Evolutionary conservation across 2,113 vertebrate species (phyloP).

Genomic region (Channa maculata): DNA sequence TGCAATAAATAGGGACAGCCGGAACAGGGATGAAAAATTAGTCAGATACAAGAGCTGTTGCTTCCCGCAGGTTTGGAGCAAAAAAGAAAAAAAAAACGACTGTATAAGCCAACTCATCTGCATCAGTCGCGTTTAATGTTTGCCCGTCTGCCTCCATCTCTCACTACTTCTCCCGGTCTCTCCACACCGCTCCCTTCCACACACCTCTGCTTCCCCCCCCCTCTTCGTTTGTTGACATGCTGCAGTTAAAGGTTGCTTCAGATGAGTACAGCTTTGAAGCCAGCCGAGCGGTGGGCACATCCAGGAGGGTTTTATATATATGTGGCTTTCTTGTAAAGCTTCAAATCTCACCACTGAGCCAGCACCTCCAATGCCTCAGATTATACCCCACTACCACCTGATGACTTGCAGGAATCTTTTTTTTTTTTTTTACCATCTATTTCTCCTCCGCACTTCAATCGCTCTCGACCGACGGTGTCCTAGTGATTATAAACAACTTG

Average conservation of each 20-base stretch:
- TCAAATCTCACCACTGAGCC: conserved; percentile 67
- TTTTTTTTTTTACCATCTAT: conserved; percentile 42
- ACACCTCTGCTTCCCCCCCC: conserved; percentile 1
- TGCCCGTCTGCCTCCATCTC: conserved; percentile 24
- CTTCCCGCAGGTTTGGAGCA: conserved; percentile 45
- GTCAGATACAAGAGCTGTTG: conserved; percentile 38
- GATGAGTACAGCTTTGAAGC: conserved; percentile 71
- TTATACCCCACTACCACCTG: conserved; percentile 55
- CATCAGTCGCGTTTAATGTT: conserved; percentile 39
- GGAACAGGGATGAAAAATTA: conserved; percentile 33
- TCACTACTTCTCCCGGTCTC: conserved; percentile 18
- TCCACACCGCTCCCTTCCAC: conserved; percentile 22
- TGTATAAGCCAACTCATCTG: conserved; percentile 49
- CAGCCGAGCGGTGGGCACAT: conserved; percentile 56
- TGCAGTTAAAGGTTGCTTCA: conserved; percentile 60
- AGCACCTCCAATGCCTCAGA: conserved; percentile 55
- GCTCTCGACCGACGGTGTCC: conserved; percentile 39
- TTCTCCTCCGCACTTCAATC: conserved; percentile 49
- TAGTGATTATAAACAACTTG: conserved; percentile 62
- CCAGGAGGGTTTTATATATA: conserved; percentile 62
- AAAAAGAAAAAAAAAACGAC: conserved; percentile 11
- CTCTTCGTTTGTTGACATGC: conserved; percentile 62
- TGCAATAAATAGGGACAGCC: conserved; percentile 25
- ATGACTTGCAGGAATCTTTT: conserved; percentile 64
- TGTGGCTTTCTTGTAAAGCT: conserved; percentile 66